Evolutionary conservation across 2,888 invertebrate species (phyloP), one percentile per base, ranked within the genome.

Genomic region (Leucania comma): DNA sequence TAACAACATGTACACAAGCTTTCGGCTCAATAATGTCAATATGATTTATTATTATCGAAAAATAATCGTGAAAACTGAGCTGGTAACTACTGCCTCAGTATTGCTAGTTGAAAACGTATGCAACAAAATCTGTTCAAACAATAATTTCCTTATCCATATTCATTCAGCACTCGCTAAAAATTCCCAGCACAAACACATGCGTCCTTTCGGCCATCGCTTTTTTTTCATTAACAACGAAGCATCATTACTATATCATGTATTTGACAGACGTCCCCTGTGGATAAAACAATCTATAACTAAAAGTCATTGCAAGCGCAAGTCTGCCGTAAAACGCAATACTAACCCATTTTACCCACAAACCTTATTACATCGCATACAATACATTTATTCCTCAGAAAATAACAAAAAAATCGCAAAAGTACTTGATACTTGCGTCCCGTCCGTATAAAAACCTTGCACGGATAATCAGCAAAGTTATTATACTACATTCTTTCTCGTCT

Each of bases 401-500:
- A 58, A 60, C 20, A 72, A 78, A 72, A 68, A 73, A 63, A 61
- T 29, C 12, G 14, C 38, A 58, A 60, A 42, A 22, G 62, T 58
- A 68, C 66, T 72, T 46, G 66, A 81, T 68, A 63, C 68, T 72
- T 59, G 67, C 56, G 56, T 75, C 63, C 50, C 46, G 26, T 54
- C 20, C 22, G 24, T 22, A 69, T 38, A 72, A 76, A 69, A 77
- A 68, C 56, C 17, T 26, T 32, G 60, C 54, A 73, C 73, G 64
- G 69, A 70, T 76, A 79, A 69, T 69, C 71, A 77, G 46, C 17
- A 9, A 17, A 64, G 71, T 76, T 78, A 78, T 80, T 86, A 54
- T 58, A 38, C 51, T 35, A 64, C 78, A 82, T 84, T 88, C 83
- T 74, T 81, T 69, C 71, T 60, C 46, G 76, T 88, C 89, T 89